Evolutionary conservation across 1,140 invertebrate genomes (phyloP).

Genomic region (Caerostris extrusa): DNA sequence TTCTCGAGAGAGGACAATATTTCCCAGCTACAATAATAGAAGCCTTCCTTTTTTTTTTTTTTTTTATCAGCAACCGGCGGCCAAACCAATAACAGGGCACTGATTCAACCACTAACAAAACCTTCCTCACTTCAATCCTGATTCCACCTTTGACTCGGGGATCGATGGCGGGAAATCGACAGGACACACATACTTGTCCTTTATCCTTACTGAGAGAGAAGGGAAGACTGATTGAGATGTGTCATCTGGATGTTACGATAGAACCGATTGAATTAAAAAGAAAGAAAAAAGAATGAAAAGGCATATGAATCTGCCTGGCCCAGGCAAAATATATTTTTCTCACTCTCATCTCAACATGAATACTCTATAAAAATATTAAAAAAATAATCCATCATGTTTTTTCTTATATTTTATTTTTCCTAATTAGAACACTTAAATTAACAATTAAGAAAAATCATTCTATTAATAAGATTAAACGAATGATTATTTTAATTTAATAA

Average conservation of each 20-base stretch:
- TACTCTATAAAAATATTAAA: too few relatives aligned
- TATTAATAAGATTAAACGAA: too few relatives aligned
- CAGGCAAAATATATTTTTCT: too few relatives aligned
- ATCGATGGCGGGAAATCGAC: conserved; percentile 8
- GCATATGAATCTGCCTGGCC: too few relatives aligned
- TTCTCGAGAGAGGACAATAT: conserved; percentile 3
- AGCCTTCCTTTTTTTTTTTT: neutral
- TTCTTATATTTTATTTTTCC: too few relatives aligned
- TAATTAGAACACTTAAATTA: too few relatives aligned
- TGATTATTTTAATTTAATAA: too few relatives aligned
- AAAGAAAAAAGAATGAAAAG: neutral
- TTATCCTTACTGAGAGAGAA: neutral
- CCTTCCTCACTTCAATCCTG: neutral
- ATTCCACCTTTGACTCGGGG: neutral
- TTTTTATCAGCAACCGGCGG: neutral
- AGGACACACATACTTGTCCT: conserved; percentile 8
- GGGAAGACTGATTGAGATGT: neutral
- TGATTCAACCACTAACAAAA: conserved; percentile 52
- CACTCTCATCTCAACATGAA: too few relatives aligned
- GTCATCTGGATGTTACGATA: neutral
- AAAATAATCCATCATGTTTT: too few relatives aligned
- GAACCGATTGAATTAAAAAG: neutral
- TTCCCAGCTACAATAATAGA: neutral
- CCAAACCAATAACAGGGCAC: conserved; percentile 53
- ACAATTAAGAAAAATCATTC: too few relatives aligned